Evolutionary conservation across 2,888 invertebrate species (phyloP).

Genomic region (Luffia ferchaultella): DNA sequence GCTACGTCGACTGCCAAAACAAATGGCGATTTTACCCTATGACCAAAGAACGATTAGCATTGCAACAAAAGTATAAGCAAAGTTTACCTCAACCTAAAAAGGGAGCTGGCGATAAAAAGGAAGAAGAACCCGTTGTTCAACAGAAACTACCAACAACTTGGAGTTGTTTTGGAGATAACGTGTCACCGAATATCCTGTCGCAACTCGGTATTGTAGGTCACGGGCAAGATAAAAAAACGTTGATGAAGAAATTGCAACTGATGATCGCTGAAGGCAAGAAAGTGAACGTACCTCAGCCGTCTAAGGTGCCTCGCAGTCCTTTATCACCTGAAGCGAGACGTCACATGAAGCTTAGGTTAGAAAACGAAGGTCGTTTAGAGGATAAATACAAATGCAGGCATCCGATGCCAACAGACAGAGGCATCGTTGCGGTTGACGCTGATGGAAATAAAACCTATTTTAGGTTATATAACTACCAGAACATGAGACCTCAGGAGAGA

Average conservation of each 20-base stretch:
- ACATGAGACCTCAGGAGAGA: constrained; percentile 32
- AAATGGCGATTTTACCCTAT: constrained; percentile 40
- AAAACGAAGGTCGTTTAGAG: constrained; percentile 13
- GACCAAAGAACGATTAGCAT: background rate
- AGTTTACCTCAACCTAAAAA: constrained; percentile 3
- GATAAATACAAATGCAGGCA: constrained; percentile 36
- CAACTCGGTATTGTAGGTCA: constrained; percentile 50
- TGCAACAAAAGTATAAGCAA: background rate
- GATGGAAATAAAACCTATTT: constrained; percentile 43
- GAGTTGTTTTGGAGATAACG: constrained; percentile 47
- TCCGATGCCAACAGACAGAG: constrained; percentile 36
- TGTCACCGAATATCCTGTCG: constrained; percentile 33
- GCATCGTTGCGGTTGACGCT: constrained; percentile 35
- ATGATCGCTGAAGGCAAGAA: constrained; percentile 36
- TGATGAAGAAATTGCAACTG: constrained; percentile 29
- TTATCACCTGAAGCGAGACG: background rate
- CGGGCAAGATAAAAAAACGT: constrained; percentile 40
- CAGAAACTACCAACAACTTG: constrained; percentile 29
- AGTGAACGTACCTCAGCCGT: constrained; percentile 31
- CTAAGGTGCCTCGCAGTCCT: constrained; percentile 22
- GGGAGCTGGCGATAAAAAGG: constrained; percentile 20
- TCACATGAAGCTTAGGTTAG: constrained; percentile 4
- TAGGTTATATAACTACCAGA: constrained; percentile 25
- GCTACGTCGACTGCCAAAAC: constrained; percentile 36
- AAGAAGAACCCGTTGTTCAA: background rate